Base-by-base conservation (phyloP, 2,797 vertebrate species). In the Cyprinella venusta region DNA sequence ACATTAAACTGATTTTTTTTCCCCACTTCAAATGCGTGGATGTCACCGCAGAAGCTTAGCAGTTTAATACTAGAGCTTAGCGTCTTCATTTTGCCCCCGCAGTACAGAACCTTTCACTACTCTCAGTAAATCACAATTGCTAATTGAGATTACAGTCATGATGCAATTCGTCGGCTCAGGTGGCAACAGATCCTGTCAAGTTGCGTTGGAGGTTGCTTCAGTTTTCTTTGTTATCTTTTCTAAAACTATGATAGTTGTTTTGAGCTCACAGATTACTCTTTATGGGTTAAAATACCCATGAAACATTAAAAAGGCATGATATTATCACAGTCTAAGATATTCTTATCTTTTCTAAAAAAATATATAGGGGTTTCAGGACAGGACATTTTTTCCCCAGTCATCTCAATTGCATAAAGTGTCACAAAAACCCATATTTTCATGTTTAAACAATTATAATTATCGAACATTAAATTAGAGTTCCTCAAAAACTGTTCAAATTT, bases 101-200 rank as follows among this genome's bases (percentile, higher is more conserved):
- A 67, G 40, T 24, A 42, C 12, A 56, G 64, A 59, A 56, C 52
- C 38, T 48, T 40, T 79, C 64, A 79, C 63, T 45, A 30, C 54
- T 21, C 54, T 21, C 64, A 56, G 80, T 82, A 75, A 72, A 81
- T 67, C 71, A 82, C 70, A 45, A 40, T 67, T 0, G 13, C 81
- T 76, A 82, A 76, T 67, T 56, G 81, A 82, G 81, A 82, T 82
- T 76, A 82, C 18, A 82, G 63, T 63, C 21, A 68, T 76, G 81
- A 82, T 59, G 81, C 24, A 82, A 76, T 82, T 52, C 68, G 0
- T 72, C 1, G 36, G 56, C 56, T 64, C 21, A 74, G 59, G 52
- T 52, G 19, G 30, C 80, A 76, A 54, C 18, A 26, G 33, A 61
- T 81, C 79, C 30, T 61, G 45, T 64, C 10, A 69, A 18, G 21